Evolutionary conservation across 2,113 vertebrate species (phyloP).

Genomic region (Emydura subglobosa): DNA sequence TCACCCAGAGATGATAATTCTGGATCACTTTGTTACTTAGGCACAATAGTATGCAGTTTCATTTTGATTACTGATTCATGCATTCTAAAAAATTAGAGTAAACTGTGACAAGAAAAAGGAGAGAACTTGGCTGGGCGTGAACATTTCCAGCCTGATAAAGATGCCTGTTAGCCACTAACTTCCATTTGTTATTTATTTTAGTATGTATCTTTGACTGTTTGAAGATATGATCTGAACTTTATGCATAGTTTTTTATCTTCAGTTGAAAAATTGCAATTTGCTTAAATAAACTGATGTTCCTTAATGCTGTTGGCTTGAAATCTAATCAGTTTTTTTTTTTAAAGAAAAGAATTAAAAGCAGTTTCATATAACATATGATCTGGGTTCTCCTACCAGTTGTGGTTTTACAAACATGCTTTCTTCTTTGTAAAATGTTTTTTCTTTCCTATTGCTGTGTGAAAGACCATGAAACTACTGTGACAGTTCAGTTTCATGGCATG

Average conservation of each 20-base stretch:
- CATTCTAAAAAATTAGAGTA: neutral
- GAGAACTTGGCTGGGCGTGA: neutral
- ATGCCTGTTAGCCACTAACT: neutral
- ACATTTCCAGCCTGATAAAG: neutral
- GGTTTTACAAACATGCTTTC: neutral
- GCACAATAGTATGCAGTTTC: neutral
- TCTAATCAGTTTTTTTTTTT: neutral
- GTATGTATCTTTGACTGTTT: slow-evolving; percentile 1
- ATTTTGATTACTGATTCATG: neutral
- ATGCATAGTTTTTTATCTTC: neutral
- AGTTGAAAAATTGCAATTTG: neutral
- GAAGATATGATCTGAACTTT: neutral
- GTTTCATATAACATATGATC: neutral
- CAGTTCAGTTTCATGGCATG: neutral
- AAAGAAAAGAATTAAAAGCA: neutral
- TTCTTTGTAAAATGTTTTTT: neutral
- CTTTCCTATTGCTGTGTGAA: neutral
- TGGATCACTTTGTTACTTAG: neutral
- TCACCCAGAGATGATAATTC: too few species aligned
- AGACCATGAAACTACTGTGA: neutral
- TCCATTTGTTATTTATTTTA: neutral
- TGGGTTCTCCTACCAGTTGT: neutral
- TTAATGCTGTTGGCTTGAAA: neutral
- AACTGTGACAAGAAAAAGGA: neutral
- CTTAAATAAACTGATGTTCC: neutral